Percentiles rank a stretch among this genome's conserved stretches.
phyloP scores from a whole-genome alignment of 1,140 invertebrate species.

The Maniola jurtina region DNA sequence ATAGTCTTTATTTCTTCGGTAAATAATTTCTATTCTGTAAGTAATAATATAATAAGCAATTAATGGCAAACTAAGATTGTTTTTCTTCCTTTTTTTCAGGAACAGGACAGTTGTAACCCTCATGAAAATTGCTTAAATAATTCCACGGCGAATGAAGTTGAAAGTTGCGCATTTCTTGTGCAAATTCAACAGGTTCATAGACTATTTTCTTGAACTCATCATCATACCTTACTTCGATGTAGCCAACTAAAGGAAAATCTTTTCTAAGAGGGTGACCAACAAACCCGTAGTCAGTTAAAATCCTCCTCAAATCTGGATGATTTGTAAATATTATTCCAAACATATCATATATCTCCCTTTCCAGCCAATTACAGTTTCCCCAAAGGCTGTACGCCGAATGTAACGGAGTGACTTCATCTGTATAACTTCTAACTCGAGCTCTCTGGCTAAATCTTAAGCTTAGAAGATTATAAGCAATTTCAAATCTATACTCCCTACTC shows the following conservation, averaged over 20 bases:
- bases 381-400: slow-evolving; percentile 66
- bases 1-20: too few species aligned
- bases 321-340: slow-evolving; percentile 72
- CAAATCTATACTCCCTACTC: slow-evolving; percentile 80
- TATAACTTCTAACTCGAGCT: slow-evolving; percentile 68
- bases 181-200: slow-evolving; percentile 70
- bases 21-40: too few species aligned
- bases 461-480: slow-evolving; percentile 95
- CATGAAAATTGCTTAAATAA: slow-evolving; percentile 60
- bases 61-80: background rate
- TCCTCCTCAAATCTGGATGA: slow-evolving; percentile 73
- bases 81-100: slow-evolving; percentile 9
- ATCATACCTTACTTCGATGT: slow-evolving; percentile 69
- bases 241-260: slow-evolving; percentile 71
- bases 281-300: slow-evolving; percentile 75
- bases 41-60: too few species aligned
- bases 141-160: slow-evolving; percentile 66
- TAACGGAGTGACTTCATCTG: slow-evolving; percentile 70
- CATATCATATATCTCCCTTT: slow-evolving; percentile 76
- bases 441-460: slow-evolving; percentile 87
- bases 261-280: slow-evolving; percentile 71
- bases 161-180: slow-evolving; percentile 63
- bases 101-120: slow-evolving; percentile 46
- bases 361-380: slow-evolving; percentile 60
- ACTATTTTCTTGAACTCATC: slow-evolving; percentile 74